Percentiles rank a stretch among this genome's conserved stretches.
phyloP scores from a whole-genome alignment of 2,888 invertebrate species.

The Sthenelais limicola region DNA sequence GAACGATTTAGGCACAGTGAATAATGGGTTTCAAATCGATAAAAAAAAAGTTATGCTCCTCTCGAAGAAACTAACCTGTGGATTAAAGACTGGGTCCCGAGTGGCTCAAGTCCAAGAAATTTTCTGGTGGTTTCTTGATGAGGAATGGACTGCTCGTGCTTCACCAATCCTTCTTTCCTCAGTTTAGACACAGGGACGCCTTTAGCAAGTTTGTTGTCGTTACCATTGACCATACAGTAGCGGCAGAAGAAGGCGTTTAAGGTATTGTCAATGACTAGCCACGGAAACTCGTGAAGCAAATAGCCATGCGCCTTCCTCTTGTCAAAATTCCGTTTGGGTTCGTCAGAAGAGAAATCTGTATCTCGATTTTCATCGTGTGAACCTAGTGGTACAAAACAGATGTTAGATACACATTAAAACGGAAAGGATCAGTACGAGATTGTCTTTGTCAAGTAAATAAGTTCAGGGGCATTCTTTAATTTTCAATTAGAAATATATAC shows the following conservation, averaged over 20 bases:
- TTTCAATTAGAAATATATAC: too few relatives aligned
- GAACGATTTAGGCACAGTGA: too few relatives aligned
- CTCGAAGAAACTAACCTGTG: background rate
- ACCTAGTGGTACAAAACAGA: too few relatives aligned
- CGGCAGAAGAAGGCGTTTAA: background rate
- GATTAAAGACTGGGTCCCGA: background rate
- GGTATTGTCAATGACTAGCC: slow-evolving; percentile 1
- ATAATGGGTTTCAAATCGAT: too few relatives aligned
- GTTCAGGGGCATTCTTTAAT: too few relatives aligned
- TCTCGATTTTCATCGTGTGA: too few relatives aligned
- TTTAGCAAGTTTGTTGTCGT: slow-evolving; percentile 3
- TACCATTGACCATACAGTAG: slow-evolving; percentile 1
- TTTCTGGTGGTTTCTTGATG: slow-evolving; percentile 6
- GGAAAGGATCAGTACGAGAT: too few relatives aligned
- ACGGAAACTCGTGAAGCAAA: slow-evolving; percentile 21
- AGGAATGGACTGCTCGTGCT: background rate
- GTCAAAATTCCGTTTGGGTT: slow-evolving; percentile 1
- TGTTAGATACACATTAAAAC: too few relatives aligned
- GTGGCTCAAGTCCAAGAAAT: background rate
- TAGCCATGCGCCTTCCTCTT: slow-evolving; percentile 8
- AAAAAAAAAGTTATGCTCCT: background rate
- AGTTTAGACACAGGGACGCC: background rate
- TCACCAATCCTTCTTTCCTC: slow-evolving; percentile 12
- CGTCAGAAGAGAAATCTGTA: slow-evolving; percentile 9
- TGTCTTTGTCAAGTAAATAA: too few relatives aligned